Evolutionary conservation across 1,140 invertebrate genomes (phyloP).

Genomic region (Drosophila novamexicana): DNA sequence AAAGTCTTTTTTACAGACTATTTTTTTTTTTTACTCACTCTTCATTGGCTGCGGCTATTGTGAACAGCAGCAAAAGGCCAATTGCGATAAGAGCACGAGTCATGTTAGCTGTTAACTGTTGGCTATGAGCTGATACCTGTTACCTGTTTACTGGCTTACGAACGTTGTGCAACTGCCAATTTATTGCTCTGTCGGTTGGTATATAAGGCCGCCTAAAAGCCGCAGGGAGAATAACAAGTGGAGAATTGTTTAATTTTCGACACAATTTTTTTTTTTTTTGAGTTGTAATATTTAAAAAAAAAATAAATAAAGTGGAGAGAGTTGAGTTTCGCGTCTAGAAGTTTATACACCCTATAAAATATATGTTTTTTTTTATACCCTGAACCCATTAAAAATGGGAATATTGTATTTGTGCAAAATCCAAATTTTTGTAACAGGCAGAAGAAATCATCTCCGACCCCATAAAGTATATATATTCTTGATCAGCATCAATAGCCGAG

Average conservation of each 20-base stretch:
- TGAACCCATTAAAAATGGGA: no score
- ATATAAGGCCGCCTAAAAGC: conserved; percentile 12
- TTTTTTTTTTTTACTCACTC: conserved; percentile 11
- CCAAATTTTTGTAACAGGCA: no score
- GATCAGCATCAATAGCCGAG: no score
- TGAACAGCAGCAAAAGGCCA: conserved; percentile 18
- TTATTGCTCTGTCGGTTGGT: background rate
- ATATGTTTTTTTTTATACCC: background rate
- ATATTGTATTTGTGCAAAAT: no score
- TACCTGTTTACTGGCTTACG: conserved; percentile 1
- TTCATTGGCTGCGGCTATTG: background rate
- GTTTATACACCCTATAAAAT: background rate
- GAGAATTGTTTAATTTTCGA: background rate
- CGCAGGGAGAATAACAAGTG: background rate
- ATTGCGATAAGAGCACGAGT: conserved; percentile 17
- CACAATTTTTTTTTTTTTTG: background rate
- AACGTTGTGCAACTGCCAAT: conserved; percentile 6
- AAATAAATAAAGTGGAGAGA: no score
- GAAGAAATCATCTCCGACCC: no score
- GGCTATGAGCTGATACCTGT: conserved; percentile 7
- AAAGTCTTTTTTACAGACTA: background rate
- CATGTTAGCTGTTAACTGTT: conserved; percentile 22
- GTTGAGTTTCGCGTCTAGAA: background rate
- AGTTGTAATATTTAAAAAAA: background rate
- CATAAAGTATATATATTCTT: no score